Evolutionary conservation across 2,113 vertebrate genomes (phyloP).

Genomic region (Australoheros scitulus): DNA sequence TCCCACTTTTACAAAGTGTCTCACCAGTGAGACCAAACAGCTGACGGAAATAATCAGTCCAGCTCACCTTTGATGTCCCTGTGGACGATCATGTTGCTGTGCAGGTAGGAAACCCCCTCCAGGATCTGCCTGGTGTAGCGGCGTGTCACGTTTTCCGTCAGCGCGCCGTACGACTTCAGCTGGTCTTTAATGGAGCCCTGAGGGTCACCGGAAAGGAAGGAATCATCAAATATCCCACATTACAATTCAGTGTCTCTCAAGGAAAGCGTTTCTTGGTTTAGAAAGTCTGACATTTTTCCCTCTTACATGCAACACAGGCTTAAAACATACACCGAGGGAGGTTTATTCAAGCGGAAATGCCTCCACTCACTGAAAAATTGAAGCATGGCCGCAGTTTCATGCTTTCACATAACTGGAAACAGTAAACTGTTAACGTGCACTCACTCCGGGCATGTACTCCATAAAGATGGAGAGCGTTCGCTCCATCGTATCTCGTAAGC

Average conservation of each 20-base stretch:
- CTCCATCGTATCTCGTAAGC: constrained; percentile 91
- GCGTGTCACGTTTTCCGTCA: constrained; percentile 97
- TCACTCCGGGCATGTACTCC: constrained; percentile 99
- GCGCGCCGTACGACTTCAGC: constrained; percentile 94
- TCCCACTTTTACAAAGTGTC: not conserved
- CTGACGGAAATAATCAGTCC: not conserved
- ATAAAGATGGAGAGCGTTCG: constrained; percentile 98
- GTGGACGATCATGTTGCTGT: constrained; percentile 99
- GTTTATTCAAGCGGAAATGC: not conserved
- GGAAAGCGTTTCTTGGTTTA: no score
- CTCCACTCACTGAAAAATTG: not conserved
- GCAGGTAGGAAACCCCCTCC: constrained; percentile 97
- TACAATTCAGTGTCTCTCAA: not conserved
- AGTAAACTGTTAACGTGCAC: not conserved
- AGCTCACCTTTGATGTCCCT: constrained; percentile 96
- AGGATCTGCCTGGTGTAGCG: constrained; percentile 97
- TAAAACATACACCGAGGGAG: not conserved
- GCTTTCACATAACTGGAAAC: not conserved
- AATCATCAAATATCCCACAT: not conserved
- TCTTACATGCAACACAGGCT: not conserved
- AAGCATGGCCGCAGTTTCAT: no score
- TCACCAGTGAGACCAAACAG: not conserved
- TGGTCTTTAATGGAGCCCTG: constrained; percentile 99
- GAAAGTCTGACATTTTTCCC: no score
- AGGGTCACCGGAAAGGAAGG: not conserved